Evolutionary conservation across 2,888 invertebrate species (phyloP), one percentile per base, ranked within the genome.

Genomic region (Hypolimnas misippus): DNA sequence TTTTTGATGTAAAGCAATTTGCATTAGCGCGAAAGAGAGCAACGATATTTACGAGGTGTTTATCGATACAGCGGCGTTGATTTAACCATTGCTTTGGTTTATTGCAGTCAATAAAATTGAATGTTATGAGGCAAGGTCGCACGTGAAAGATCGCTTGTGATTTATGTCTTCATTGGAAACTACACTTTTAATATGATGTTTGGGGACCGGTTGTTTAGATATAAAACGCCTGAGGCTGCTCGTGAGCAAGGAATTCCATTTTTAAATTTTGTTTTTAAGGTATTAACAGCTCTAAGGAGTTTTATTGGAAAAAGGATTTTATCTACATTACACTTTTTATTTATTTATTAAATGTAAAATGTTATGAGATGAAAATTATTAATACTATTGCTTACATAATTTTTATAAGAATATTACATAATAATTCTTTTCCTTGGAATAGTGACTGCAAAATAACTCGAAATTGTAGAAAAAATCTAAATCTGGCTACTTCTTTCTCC

Each of bases 91-190:
- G 87, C 88, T 86, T 89, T 91, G 82, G 87, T 91, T 89, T 90
- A 92, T 92, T 88, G 87, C 86, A 89, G 87, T 88, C 91, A 89
- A 91, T 92, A 92, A 92, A 92, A 89, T 88, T 91, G 85, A 89
- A 85, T 84, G 89, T 89, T 92, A 92, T 89, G 89, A 92, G 90
- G 86, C 92, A 92, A 92, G 92, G 92, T 87, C 91, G 89, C 79
- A 79, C 80, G 83, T 84, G 88, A 87, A 87, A 88, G 84, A 88
- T 49, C 29, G 49, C 44, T 83, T 58, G 78, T 86, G 86, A 90
- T 89, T 90, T 84, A 89, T 88, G 88, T 84, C 89, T 91, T 86
- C 72, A 89, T 90, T 73, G 73, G 81, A 82, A 77, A 73, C 14
- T 29, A 49, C 72, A 70, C 66, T 70, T 77, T 75, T 75, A 74